These are phyloP conservation scores for Eilema sororculum DNA, from an alignment of 2,888 invertebrate genomes.

Conservation along the genomic window DNA sequence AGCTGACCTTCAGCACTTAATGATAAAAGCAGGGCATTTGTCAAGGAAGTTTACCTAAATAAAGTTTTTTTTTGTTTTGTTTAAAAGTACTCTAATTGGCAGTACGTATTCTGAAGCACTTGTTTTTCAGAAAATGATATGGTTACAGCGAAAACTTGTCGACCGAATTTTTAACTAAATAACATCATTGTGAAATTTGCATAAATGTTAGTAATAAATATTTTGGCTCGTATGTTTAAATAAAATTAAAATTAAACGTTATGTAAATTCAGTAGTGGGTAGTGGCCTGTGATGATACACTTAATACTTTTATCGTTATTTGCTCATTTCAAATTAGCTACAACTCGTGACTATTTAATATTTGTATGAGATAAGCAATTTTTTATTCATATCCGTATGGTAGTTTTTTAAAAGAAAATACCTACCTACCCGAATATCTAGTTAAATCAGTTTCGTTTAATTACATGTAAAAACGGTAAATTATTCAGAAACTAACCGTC, in stretches of 20 bases:
- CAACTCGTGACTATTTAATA: slow-evolving; percentile 5
- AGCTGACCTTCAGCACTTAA: slow-evolving; percentile 73
- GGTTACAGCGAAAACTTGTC: background rate
- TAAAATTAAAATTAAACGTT: background rate
- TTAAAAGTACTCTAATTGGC: slow-evolving; percentile 19
- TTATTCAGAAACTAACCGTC: background rate
- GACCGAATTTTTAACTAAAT: background rate
- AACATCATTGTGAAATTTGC: background rate
- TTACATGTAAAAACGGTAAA: background rate
- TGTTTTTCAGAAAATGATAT: background rate
- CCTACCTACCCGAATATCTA: background rate
- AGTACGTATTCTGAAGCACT: slow-evolving; percentile 8
- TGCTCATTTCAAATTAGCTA: background rate
- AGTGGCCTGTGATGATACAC: background rate
- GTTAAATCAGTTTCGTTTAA: background rate
- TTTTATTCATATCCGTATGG: background rate
- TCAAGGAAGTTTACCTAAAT: slow-evolving; percentile 63
- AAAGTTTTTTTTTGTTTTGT: slow-evolving; percentile 43
- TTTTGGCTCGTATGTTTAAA: background rate
- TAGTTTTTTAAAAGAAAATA: background rate
- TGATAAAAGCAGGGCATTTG: slow-evolving; percentile 69
- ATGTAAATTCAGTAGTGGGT: background rate
- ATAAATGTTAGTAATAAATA: background rate
- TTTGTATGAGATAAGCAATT: background rate
- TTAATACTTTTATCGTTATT: slow-evolving; percentile 1